These are phyloP conservation scores for Mormyrus hasselquistii DNA, from an alignment of 2,797 vertebrate species.

Conservation along the genomic window DNA sequence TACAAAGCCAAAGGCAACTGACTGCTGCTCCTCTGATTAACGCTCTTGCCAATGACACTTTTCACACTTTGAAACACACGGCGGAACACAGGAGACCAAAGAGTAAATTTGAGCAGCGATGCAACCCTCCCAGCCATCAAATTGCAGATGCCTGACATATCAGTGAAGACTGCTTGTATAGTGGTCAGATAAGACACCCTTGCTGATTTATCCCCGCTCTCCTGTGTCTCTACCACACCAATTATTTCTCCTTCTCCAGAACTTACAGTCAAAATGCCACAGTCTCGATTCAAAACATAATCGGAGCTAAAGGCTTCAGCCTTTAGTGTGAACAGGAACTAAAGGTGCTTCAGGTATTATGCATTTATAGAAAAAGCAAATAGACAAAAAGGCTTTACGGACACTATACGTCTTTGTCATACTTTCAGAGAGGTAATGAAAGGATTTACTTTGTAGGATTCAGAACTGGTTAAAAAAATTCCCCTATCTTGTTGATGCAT, in stretches of 20 bases:
- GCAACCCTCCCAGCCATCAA: neutral
- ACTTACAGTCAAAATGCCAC: neutral
- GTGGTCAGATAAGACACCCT: neutral
- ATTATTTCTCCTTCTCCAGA: neutral
- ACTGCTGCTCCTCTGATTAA: constrained; percentile 8
- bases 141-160: constrained; percentile 8
- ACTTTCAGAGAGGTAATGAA: neutral
- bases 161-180: neutral
- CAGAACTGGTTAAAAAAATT: neutral
- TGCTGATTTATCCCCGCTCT: neutral
- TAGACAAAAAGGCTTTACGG: neutral
- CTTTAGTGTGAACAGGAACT: neutral
- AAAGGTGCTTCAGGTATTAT: neutral
- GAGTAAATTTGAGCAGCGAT: neutral
- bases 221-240: neutral
- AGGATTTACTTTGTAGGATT: neutral
- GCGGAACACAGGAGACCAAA: neutral
- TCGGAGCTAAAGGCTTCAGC: neutral
- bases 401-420: neutral
- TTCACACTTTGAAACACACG: constrained; percentile 12
- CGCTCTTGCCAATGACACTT: constrained; percentile 1
- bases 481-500: neutral
- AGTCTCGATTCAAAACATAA: neutral
- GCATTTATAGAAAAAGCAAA: neutral
- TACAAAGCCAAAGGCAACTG: neutral